These are phyloP conservation scores for Lagenorhynchus albirostris DNA, from an alignment of 2,113 vertebrate genomes.

Conservation along the genomic window DNA sequence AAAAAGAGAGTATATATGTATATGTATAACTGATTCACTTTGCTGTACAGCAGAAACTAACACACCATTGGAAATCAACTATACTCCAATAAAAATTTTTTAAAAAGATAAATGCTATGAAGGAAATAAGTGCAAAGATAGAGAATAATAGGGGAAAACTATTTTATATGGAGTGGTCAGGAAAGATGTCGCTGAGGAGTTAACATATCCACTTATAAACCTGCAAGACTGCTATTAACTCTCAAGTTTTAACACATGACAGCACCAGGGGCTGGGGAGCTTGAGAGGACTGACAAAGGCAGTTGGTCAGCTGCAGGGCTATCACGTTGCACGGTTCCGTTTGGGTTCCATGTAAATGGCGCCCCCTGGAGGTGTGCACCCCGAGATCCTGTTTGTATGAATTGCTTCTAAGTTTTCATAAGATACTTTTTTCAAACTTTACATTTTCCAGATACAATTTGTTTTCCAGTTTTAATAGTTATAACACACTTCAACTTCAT, in stretches of 20 bases:
- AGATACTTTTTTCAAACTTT: neutral
- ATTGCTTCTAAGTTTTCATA: neutral
- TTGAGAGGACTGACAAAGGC: neutral
- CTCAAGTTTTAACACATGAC: neutral
- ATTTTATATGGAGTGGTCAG: neutral
- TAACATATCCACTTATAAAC: neutral
- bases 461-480: constrained; percentile 12
- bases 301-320: neutral
- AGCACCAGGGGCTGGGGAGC: neutral
- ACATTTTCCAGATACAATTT: neutral
- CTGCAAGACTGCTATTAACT: neutral
- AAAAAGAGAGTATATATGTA: too few species aligned
- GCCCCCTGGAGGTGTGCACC: neutral
- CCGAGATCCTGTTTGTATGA: neutral
- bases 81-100: too few species aligned
- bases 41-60: too few species aligned
- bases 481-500: neutral
- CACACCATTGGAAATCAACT: too few species aligned
- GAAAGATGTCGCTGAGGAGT: neutral
- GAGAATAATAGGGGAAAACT: neutral
- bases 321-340: neutral
- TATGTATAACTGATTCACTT: too few species aligned
- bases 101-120: neutral
- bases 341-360: neutral
- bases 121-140: neutral